Conservation (phyloP, 2,797 vertebrate species). For the Gymnothorax reevesii region DNA sequence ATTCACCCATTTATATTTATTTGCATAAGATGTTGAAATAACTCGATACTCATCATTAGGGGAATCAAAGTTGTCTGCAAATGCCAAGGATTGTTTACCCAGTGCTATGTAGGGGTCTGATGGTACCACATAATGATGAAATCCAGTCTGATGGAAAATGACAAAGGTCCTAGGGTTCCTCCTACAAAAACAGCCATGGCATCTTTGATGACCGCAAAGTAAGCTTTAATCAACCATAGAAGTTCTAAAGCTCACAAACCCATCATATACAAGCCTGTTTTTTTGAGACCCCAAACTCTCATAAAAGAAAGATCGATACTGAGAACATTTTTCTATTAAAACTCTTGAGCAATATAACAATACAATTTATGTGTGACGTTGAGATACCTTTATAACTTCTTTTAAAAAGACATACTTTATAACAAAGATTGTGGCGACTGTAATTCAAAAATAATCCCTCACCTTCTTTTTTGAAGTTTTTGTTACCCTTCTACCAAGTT, state of each 20-base stretch:
- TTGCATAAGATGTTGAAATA: not conserved
- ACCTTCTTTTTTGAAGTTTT: too few species aligned
- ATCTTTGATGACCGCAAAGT: not conserved
- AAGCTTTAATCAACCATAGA: not conserved
- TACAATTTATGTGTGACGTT: too few species aligned
- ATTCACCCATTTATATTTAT: not conserved
- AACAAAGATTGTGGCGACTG: too few species aligned
- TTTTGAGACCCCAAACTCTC: not conserved
- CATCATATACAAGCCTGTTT: not conserved
- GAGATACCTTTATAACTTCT: too few species aligned
- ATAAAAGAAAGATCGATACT: too few species aligned
- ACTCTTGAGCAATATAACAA: too few species aligned
- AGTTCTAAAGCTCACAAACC: not conserved
- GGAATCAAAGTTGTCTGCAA: not conserved
- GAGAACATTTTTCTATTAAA: too few species aligned
- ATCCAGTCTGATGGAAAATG: not conserved
- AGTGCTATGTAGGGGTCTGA: not conserved
- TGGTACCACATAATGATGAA: not conserved
- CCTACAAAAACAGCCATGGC: not conserved
- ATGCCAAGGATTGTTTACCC: not conserved
- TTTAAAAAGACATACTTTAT: too few species aligned
- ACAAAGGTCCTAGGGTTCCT: not conserved
- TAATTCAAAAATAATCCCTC: too few species aligned
- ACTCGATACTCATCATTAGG: not conserved
- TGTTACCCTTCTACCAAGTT: too few species aligned